Evolutionary conservation across 2,113 vertebrate genomes (phyloP).

Genomic region (Panthera leo): DNA sequence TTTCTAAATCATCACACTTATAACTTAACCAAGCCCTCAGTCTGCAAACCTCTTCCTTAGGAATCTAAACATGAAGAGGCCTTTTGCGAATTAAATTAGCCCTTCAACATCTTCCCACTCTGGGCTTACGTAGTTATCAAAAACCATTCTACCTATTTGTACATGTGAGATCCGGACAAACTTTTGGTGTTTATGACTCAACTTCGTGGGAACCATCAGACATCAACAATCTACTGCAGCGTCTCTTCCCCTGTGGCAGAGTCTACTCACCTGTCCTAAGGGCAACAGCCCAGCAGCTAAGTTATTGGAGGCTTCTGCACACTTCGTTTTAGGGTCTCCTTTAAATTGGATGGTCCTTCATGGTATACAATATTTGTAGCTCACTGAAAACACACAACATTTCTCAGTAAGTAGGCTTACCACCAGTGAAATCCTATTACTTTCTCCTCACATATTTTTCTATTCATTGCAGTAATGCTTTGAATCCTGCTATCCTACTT

Average conservation of each 20-base stretch:
- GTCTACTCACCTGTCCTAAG: not conserved
- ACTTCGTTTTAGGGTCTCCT: not conserved
- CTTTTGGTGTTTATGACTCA: not conserved
- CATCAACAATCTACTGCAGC: not conserved
- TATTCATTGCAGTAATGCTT: not conserved
- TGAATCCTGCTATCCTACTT: not conserved
- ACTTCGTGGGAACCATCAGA: not conserved
- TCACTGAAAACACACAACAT: not conserved
- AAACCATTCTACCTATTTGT: not conserved
- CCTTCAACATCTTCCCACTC: not conserved
- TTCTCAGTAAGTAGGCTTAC: not conserved
- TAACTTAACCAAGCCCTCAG: not conserved
- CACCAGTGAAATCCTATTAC: not conserved
- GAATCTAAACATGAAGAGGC: not conserved
- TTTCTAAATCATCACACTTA: conserved; percentile 3
- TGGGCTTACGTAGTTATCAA: not conserved
- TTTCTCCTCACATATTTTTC: not conserved
- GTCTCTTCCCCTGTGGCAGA: not conserved
- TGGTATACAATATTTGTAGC: not conserved
- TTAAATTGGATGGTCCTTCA: not conserved
- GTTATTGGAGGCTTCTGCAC: not conserved
- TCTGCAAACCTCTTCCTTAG: not conserved
- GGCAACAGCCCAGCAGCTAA: not conserved
- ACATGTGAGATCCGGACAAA: not conserved
- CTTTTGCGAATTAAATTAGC: not conserved